Percentiles rank a stretch among this genome's conserved stretches.
Conservation (phyloP, 1,140 invertebrate species). For the Lanistes nyassanus region DNA sequence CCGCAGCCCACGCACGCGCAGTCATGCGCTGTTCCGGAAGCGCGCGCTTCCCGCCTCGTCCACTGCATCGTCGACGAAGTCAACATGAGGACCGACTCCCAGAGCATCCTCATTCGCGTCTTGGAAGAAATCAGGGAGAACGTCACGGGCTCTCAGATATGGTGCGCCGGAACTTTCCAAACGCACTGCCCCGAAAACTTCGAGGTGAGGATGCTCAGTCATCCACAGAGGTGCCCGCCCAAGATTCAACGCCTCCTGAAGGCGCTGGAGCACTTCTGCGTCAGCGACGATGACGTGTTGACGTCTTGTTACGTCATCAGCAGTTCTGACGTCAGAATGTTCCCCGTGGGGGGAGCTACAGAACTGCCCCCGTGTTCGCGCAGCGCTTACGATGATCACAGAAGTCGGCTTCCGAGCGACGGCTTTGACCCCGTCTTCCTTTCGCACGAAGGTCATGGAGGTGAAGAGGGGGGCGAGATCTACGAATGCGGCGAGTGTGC, state of each 20-base stretch:
- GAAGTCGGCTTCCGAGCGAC: not conserved
- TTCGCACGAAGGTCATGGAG: conserved; percentile 6
- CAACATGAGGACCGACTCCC: not conserved
- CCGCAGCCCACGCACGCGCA: not conserved
- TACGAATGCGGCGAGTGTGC: not conserved
- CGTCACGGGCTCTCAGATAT: not conserved
- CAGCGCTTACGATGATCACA: too few relatives aligned
- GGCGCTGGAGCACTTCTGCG: conserved; percentile 18
- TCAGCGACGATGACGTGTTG: too few relatives aligned
- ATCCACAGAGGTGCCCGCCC: conserved; percentile 4
- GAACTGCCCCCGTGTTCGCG: too few relatives aligned
- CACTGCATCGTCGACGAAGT: not conserved
- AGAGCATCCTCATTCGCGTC: not conserved
- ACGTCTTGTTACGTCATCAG: too few relatives aligned
- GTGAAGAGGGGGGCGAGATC: conserved; percentile 11
- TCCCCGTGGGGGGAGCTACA: too few relatives aligned
- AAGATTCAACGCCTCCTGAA: conserved; percentile 7
- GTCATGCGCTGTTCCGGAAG: not conserved
- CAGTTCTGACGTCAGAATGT: too few relatives aligned
- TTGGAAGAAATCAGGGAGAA: not conserved
- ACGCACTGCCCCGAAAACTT: not conserved
- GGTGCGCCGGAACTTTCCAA: not conserved
- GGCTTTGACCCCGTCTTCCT: conserved; percentile 4
- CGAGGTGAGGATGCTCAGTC: not conserved
- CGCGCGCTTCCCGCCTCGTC: not conserved